A percentile compares a stretch with the other conserved stretches of the same genome.
phyloP scores from a whole-genome alignment of 2,888 invertebrate species.

The Zelleria hepariella region DNA sequence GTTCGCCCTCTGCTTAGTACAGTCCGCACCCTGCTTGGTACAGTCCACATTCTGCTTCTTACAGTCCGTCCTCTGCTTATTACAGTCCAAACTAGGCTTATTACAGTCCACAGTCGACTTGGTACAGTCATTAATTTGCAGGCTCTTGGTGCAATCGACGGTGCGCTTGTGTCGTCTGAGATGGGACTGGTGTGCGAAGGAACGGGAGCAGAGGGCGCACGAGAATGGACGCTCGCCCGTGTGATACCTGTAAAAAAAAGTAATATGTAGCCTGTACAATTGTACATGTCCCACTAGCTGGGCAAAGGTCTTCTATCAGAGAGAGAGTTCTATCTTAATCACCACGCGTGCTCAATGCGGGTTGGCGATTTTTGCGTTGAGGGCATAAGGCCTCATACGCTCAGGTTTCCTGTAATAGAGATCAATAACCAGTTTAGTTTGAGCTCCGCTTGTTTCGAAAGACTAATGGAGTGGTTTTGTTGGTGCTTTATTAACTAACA shows the following conservation, averaged over 20 bases:
- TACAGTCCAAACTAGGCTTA: neutral
- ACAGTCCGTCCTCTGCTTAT: neutral
- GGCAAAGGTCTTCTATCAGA: too few species aligned
- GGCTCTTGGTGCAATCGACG: slow-evolving; percentile 9
- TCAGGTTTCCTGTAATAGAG: too few species aligned
- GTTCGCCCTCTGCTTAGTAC: neutral
- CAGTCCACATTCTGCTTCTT: neutral
- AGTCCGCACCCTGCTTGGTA: neutral
- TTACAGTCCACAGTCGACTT: neutral
- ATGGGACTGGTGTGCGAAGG: slow-evolving; percentile 43
- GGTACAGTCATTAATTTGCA: neutral
- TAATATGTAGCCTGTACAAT: neutral
- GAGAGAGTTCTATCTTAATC: too few species aligned
- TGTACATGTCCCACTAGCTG: too few species aligned
- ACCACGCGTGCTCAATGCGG: too few species aligned
- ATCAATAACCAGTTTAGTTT: too few species aligned
- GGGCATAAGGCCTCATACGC: too few species aligned
- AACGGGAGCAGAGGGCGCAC: slow-evolving; percentile 36
- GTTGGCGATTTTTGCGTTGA: too few species aligned
- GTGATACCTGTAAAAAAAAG: slow-evolving; percentile 34
- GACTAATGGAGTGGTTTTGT: too few species aligned
- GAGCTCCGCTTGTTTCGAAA: too few species aligned
- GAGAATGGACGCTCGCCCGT: slow-evolving; percentile 43
- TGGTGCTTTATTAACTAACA: too few species aligned
- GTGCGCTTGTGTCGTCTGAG: slow-evolving; percentile 36